Evolutionary conservation across 2,797 vertebrate species (phyloP).

Genomic region (Acanthurus lineatus): DNA sequence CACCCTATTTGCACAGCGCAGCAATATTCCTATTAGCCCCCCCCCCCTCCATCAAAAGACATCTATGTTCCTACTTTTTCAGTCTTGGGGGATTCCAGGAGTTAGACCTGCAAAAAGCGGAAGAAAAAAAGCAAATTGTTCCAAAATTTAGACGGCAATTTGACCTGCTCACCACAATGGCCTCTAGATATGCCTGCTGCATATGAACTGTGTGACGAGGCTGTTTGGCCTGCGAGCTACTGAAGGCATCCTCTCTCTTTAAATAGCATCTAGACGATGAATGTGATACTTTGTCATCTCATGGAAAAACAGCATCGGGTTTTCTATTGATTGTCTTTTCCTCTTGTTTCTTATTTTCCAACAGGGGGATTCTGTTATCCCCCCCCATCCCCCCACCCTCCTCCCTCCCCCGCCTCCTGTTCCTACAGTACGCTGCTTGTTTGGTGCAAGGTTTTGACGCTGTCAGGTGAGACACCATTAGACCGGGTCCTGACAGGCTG

Average conservation of each 20-base stretch:
- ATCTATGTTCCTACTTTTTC: constrained; percentile 83
- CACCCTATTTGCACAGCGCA: constrained; percentile 86
- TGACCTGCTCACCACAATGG: constrained; percentile 87
- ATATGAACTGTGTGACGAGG: constrained; percentile 64
- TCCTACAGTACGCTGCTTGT: constrained; percentile 54
- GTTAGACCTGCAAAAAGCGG: constrained; percentile 86
- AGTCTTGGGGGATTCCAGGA: constrained; percentile 86
- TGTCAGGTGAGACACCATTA: constrained; percentile 82
- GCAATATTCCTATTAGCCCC: constrained; percentile 87
- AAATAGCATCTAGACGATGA: constrained; percentile 48
- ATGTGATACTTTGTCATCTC: constrained; percentile 65
- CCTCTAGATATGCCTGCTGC: constrained; percentile 78
- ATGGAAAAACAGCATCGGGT: constrained; percentile 59
- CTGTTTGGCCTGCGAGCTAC: constrained; percentile 16
- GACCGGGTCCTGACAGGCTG: constrained; percentile 73
- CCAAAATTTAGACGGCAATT: constrained; percentile 86
- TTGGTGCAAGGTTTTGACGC: constrained; percentile 65
- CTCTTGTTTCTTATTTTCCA: constrained; percentile 41
- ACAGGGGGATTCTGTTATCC: constrained; percentile 20
- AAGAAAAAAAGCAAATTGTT: constrained; percentile 88
- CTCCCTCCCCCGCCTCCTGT: not conserved
- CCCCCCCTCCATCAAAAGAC: constrained; percentile 77
- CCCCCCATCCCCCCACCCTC: not conserved
- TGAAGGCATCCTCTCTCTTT: constrained; percentile 40
- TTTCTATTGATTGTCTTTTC: constrained; percentile 68